Evolutionary conservation across 2,888 invertebrate genomes (phyloP).

Genomic region (Hymenopus coronatus): DNA sequence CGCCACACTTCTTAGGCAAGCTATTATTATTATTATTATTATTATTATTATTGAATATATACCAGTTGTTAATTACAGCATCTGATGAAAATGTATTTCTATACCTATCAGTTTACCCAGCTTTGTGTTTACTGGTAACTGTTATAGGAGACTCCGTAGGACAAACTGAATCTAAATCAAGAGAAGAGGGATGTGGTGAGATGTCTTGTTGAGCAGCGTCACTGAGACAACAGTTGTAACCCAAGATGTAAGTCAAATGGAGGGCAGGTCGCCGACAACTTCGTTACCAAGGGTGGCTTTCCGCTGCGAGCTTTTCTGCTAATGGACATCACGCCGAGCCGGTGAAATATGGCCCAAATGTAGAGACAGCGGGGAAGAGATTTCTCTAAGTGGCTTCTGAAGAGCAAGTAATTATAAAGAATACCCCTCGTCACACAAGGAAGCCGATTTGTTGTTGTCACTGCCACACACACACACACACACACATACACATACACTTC

Average conservation of each 20-base stretch:
- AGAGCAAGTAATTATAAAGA: constrained; percentile 13
- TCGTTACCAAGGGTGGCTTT: constrained; percentile 4
- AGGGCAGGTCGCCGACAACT: not conserved
- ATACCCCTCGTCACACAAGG: not conserved
- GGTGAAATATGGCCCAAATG: constrained; percentile 12
- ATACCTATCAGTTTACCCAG: no score
- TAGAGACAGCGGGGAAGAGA: not conserved
- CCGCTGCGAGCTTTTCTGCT: constrained; percentile 4
- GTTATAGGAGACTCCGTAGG: no score
- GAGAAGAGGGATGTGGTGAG: no score
- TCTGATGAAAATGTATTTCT: no score
- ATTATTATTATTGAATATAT: no score
- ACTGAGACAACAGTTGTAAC: not conserved
- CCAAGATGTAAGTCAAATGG: not conserved
- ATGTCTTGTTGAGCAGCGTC: not conserved
- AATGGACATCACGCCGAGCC: constrained; percentile 11
- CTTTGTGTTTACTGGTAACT: no score
- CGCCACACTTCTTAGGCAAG: no score
- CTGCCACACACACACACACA: no score
- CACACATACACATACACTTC: no score
- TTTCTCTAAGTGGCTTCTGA: constrained; percentile 20
- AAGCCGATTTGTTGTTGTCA: constrained; percentile 1
- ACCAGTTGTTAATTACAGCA: no score
- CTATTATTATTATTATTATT: no score
- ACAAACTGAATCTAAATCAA: not conserved